These are phyloP conservation scores for Drosophila setifemur DNA, from an alignment of 1,140 invertebrate species.

Conservation along the genomic window DNA sequence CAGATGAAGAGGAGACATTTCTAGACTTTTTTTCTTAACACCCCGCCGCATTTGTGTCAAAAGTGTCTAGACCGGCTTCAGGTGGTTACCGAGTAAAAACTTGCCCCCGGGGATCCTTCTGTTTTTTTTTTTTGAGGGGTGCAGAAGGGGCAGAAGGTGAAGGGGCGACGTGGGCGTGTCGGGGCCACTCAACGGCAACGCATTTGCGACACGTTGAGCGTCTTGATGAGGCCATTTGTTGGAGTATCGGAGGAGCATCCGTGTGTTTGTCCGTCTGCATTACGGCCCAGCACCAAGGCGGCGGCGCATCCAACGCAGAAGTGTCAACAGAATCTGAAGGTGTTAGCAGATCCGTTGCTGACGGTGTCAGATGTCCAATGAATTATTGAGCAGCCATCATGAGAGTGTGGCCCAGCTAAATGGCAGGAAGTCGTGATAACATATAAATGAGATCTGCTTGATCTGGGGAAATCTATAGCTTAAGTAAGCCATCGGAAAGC, in stretches of 20 bases:
- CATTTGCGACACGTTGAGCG: conserved; percentile 63
- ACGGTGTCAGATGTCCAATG: conserved; percentile 42
- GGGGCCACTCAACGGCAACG: conserved; percentile 51
- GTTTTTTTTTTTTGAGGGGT: conserved; percentile 15
- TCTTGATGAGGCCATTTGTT: conserved; percentile 67
- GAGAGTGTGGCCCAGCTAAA: background rate
- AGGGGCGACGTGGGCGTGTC: conserved; percentile 26
- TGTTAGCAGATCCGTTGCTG: conserved; percentile 15
- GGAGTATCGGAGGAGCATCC: conserved; percentile 6
- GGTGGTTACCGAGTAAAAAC: conserved; percentile 38
- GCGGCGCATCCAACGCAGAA: conserved; percentile 18
- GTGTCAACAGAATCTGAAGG: conserved; percentile 34
- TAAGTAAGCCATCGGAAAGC: too few relatives aligned
- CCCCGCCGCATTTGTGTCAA: conserved; percentile 73
- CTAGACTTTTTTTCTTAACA: conserved; percentile 58
- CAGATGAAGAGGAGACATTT: conserved; percentile 46
- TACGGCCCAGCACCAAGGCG: conserved; percentile 1
- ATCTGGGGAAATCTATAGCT: too few relatives aligned
- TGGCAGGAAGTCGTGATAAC: conserved; percentile 12
- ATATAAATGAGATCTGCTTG: too few relatives aligned
- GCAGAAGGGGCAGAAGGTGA: conserved; percentile 12
- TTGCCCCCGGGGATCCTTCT: conserved; percentile 23
- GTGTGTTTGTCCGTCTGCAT: conserved; percentile 7
- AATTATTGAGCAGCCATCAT: conserved; percentile 41
- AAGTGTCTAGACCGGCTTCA: conserved; percentile 71